Conservation (phyloP, 2,888 invertebrate genomes). For the Eupithecia tripunctaria region DNA sequence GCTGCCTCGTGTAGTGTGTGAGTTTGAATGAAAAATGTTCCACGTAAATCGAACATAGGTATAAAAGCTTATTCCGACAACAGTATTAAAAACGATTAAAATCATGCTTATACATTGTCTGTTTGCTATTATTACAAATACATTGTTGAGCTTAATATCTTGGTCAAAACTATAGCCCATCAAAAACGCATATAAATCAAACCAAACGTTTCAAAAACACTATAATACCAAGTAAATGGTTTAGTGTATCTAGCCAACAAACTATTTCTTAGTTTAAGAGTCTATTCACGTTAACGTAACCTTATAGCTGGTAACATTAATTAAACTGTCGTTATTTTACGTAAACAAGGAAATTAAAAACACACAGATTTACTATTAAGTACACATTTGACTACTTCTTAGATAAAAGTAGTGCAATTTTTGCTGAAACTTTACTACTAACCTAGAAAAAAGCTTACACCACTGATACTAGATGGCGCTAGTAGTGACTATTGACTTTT, state of each 20-base stretch:
- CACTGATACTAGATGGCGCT: conserved; percentile 39
- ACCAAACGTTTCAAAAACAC: conserved; percentile 20
- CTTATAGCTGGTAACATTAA: neutral
- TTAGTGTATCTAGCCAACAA: neutral
- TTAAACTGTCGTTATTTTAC: neutral
- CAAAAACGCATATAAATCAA: conserved; percentile 33
- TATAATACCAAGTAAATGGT: neutral
- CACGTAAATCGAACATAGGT: neutral
- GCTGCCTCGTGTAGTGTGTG: neutral
- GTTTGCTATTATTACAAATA: conserved; percentile 22
- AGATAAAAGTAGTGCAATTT: too few relatives aligned
- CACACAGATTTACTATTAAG: neutral
- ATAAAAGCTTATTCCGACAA: neutral
- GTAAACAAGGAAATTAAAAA: neutral
- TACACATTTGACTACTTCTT: too few relatives aligned
- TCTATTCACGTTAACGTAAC: neutral
- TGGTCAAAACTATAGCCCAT: conserved; percentile 27
- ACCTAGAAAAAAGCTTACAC: conserved; percentile 34
- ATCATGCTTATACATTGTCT: neutral
- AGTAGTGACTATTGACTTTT: conserved; percentile 36
- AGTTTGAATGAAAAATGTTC: neutral
- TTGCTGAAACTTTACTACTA: conserved; percentile 16
- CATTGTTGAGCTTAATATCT: conserved; percentile 15
- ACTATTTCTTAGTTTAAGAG: neutral
- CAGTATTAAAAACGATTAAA: neutral